These are phyloP conservation scores for Cygnus atratus DNA, from an alignment of 2,113 vertebrate species.

Conservation along the genomic window DNA sequence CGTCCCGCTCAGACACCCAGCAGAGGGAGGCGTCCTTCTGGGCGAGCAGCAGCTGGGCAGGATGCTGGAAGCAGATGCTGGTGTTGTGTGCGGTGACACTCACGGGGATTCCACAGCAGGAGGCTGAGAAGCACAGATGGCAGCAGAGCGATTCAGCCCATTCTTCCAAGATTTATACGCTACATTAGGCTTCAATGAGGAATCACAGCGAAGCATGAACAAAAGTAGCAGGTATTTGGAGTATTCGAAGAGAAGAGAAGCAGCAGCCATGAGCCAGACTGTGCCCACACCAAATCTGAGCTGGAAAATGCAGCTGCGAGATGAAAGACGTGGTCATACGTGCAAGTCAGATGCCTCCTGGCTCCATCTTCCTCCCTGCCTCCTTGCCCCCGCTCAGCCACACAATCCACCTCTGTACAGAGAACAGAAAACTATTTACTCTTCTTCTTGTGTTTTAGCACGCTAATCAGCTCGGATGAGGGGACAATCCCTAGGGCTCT, in stretches of 20 bases:
- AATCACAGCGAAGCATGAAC: neutral
- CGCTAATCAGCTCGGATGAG: neutral
- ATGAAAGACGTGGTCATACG: neutral
- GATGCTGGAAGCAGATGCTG: neutral
- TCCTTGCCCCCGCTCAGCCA: neutral
- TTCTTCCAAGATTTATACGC: neutral
- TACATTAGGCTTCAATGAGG: neutral
- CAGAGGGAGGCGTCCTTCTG: neutral
- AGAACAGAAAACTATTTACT: neutral
- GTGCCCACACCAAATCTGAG: neutral
- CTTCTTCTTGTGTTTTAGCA: fast-evolving
- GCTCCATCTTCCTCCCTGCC: neutral
- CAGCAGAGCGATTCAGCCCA: neutral
- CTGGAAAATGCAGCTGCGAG: neutral
- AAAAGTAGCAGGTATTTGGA: neutral
- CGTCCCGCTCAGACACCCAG: fast-evolving
- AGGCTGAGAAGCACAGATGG: neutral
- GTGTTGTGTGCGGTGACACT: fast-evolving
- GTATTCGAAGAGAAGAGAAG: neutral
- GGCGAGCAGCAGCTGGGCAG: fast-evolving
- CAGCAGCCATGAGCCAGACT: neutral
- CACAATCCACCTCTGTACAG: neutral
- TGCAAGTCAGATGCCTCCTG: neutral
- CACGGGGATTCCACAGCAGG: fast-evolving
- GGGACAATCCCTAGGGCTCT: neutral